Evolutionary conservation across 2,797 vertebrate genomes (phyloP).

Genomic region (Selene dorsalis): DNA sequence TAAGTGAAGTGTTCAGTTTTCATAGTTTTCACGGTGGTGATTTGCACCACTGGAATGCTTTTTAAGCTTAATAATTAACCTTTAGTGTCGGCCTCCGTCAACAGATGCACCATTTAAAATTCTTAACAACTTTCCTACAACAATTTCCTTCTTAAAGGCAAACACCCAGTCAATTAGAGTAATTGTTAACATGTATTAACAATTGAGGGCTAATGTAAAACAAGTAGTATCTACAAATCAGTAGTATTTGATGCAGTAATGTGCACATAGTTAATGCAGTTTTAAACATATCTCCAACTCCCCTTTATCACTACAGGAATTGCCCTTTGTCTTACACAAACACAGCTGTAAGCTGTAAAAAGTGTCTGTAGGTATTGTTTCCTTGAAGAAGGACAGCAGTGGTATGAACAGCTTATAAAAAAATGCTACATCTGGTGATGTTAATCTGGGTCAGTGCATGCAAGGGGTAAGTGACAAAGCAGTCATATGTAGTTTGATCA

Average conservation of each 20-base stretch:
- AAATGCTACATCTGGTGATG: neutral
- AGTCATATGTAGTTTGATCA: neutral
- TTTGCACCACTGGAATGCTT: neutral
- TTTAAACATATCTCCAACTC: neutral
- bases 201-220: neutral
- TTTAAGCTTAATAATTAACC: constrained; percentile 17
- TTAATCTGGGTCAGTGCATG: neutral
- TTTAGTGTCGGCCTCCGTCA: neutral
- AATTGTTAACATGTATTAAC: neutral
- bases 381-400: neutral
- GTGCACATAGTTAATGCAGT: neutral
- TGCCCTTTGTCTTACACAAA: neutral
- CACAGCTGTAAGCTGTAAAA: neutral
- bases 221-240: neutral
- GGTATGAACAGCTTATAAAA: neutral
- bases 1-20: neutral
- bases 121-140: neutral
- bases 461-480: neutral
- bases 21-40: neutral
- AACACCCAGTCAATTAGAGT: neutral
- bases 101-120: neutral
- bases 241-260: neutral
- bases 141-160: neutral
- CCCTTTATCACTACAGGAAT: neutral
- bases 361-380: neutral